These are phyloP conservation scores for Lagria hirta DNA, from an alignment of 2,888 invertebrate genomes.

Conservation along the genomic window DNA sequence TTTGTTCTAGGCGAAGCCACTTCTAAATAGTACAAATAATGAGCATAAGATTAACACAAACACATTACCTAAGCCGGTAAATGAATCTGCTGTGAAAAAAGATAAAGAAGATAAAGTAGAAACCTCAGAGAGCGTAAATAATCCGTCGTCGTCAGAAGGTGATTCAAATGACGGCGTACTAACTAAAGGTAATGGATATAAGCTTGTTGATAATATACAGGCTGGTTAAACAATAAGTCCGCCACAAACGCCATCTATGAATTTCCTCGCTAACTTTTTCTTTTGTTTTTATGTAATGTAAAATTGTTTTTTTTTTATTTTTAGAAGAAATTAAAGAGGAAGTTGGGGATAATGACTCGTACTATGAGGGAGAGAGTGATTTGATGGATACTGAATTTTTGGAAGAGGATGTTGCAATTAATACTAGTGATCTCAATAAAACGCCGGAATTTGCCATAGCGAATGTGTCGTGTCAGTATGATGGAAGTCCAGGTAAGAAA, in stretches of 20 bases:
- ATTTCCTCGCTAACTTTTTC: background rate
- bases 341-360: conserved; percentile 46
- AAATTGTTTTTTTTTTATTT: conserved; percentile 7
- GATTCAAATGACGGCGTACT: conserved; percentile 51
- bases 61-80: conserved; percentile 12
- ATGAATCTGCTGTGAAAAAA: conserved; percentile 37
- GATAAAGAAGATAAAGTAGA: conserved; percentile 45
- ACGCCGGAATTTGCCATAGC: conserved; percentile 58
- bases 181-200: conserved; percentile 42
- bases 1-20: conserved; percentile 28
- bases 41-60: conserved; percentile 10
- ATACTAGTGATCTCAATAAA: conserved; percentile 37
- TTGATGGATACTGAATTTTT: conserved; percentile 53
- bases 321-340: conserved; percentile 43
- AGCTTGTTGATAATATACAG: too few relatives aligned
- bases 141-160: conserved; percentile 51
- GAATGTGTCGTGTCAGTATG: conserved; percentile 67
- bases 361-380: conserved; percentile 51
- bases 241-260: background rate
- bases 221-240: too few relatives aligned
- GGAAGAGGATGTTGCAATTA: conserved; percentile 48
- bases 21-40: conserved; percentile 27
- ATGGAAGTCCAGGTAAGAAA: conserved; percentile 51
- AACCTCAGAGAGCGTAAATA: conserved; percentile 41
- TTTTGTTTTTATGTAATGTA: background rate